Percentiles rank a stretch among this genome's conserved stretches.
These are phyloP conservation scores for Pteropus alecto DNA, from an alignment of 2,113 vertebrate genomes.

Conservation along the genomic window DNA sequence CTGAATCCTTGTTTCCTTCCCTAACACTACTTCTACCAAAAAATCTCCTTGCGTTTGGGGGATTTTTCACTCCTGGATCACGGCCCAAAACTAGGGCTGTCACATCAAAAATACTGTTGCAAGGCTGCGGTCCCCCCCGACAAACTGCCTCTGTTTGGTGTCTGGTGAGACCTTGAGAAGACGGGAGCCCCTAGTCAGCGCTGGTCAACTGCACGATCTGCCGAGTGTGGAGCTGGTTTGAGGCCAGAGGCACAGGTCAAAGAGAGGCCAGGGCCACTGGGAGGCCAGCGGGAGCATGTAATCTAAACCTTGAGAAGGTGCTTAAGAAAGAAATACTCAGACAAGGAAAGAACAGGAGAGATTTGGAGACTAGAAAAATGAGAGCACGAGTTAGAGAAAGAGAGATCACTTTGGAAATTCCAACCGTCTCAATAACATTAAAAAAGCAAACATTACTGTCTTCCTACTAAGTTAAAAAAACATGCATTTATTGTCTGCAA, in stretches of 20 bases:
- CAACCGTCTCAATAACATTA: not conserved
- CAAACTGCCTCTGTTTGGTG: not conserved
- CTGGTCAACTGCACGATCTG: not conserved
- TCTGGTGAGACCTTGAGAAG: not conserved
- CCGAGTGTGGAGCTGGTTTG: not conserved
- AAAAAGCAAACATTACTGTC: not conserved
- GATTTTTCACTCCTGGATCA: not conserved
- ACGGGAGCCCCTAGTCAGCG: not conserved
- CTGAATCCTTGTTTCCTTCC: not conserved
- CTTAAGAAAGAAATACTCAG: not conserved
- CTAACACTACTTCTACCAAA: not conserved
- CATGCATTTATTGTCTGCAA: not conserved
- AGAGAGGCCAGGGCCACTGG: not conserved
- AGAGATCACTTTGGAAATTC: not conserved
- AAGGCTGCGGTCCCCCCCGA: not conserved
- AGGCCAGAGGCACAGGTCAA: conserved; percentile 46
- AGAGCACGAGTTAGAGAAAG: not conserved
- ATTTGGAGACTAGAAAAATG: not conserved
- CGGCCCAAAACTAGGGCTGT: not conserved
- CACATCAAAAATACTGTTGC: not conserved
- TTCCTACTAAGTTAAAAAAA: not conserved
- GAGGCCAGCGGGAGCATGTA: not conserved
- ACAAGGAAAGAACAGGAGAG: not conserved
- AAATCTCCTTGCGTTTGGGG: not conserved
- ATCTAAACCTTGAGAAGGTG: conserved; percentile 39